Evolutionary conservation across 2,113 vertebrate species (phyloP), one percentile per base, ranked within the genome.

Genomic region (Gymnarchus niloticus): DNA sequence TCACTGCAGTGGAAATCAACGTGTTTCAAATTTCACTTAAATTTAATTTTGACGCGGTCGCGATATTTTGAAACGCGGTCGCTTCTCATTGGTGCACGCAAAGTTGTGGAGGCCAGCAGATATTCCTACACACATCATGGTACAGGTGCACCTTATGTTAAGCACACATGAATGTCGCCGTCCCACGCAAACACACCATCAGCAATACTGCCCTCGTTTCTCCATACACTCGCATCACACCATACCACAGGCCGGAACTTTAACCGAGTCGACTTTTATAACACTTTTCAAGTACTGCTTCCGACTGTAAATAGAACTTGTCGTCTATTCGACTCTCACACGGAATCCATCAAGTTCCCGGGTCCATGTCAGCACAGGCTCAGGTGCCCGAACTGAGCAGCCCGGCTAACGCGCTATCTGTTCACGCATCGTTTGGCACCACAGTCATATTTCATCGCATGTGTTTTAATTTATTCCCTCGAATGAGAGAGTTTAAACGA

Each of bases 111-210:
- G 41, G 76, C 41, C 76, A 48, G 37, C 17, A 78, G 10, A 78
- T 10, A 78, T 7, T 19, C 76, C 19, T n/a, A 78, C 19, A 44
- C 83, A 65, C 23, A 17, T 56, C 44, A 33, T 28, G 51, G 41
- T 83, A 87, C 90, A 91, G 89, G 90, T 91, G 89, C 87, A 83
- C 85, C 84, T 44, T n/a, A 37, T 3, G 56, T 49, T 82, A 56
- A 9, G 6, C 51, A 84, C 73, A 33, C 25, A 85, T 86, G 85
- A 86, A 78, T 86, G 86, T 87, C 90, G 87, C 89, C 88, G 83
- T 76, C 78, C 77, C 9, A n/a, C 46, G 52, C 57, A 41, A 6
- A 83, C 51, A 81, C 46, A 54, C 56, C 57, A 48, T 6, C 23
- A 59, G 7, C 48, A 51, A 52, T 44, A 52, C 46, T 23, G 80